These are phyloP conservation scores for Eremophila alpestris DNA, from an alignment of 2,797 vertebrate genomes.

Conservation along the genomic window DNA sequence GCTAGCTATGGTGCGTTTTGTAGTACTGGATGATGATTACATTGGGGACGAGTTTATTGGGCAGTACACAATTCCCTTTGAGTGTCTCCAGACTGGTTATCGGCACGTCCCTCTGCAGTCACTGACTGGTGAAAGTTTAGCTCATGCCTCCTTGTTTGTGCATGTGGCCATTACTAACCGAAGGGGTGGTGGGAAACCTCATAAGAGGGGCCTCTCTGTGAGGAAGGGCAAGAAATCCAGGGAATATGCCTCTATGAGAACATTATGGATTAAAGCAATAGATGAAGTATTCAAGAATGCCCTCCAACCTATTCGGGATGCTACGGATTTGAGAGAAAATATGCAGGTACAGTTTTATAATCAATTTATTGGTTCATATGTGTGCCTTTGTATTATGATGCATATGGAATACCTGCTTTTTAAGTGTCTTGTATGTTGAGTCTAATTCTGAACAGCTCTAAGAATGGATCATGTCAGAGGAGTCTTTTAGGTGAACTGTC, in stretches of 20 bases:
- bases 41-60: constrained; percentile 98
- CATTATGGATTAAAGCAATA: constrained; percentile 89
- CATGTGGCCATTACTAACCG: constrained; percentile 98
- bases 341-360: constrained; percentile 88
- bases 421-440: not conserved
- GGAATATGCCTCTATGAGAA: constrained; percentile 95
- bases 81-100: constrained; percentile 97
- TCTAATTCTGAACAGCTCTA: not conserved
- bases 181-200: constrained; percentile 96
- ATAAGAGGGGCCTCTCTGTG: constrained; percentile 95
- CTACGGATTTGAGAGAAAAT: constrained; percentile 96
- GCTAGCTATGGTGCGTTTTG: constrained; percentile 96
- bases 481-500: not conserved
- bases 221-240: constrained; percentile 92
- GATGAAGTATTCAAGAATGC: constrained; percentile 98
- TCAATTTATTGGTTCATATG: not conserved
- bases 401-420: not conserved
- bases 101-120: constrained; percentile 95
- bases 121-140: constrained; percentile 90
- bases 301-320: constrained; percentile 89
- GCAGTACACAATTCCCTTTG: constrained; percentile 97
- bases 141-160: constrained; percentile 92
- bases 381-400: not conserved
- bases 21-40: constrained; percentile 96
- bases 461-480: not conserved